Conservation (phyloP, 2,797 vertebrate species). For the Protosalanx chinensis region DNA sequence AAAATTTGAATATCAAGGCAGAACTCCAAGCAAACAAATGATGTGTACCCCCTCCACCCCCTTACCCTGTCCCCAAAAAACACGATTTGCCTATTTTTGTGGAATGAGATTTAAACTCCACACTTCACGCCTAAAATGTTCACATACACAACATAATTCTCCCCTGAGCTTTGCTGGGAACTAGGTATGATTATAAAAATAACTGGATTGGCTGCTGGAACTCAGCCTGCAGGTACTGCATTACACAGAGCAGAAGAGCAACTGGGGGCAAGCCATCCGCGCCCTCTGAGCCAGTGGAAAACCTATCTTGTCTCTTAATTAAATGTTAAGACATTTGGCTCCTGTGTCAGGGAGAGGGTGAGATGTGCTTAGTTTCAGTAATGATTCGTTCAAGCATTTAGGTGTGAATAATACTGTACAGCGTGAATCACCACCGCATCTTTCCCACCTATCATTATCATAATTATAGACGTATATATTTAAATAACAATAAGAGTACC, state of each 20-base stretch:
- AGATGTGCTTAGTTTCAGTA: constrained; percentile 6
- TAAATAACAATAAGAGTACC: no score
- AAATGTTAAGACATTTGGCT: not conserved
- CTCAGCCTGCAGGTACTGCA: not conserved
- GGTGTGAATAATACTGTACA: not conserved
- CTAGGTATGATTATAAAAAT: not conserved
- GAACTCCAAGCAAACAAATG: not conserved
- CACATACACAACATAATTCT: not conserved
- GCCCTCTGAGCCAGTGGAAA: not conserved
- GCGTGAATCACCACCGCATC: no score
- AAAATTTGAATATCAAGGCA: not conserved
- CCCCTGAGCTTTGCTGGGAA: not conserved
- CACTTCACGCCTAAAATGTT: not conserved
- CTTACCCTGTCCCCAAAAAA: no score
- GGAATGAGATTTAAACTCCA: constrained; percentile 1
- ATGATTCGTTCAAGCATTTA: constrained; percentile 2
- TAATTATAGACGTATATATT: no score
- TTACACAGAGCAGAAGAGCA: not conserved
- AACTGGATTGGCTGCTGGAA: not conserved
- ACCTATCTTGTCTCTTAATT: constrained; percentile 8
- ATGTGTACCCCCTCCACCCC: not conserved
- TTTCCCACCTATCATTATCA: no score
- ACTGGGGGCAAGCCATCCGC: not conserved
- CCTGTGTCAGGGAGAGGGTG: not conserved
- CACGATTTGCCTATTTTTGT: not conserved